Evolutionary conservation across 2,113 vertebrate species (phyloP).

Genomic region (Coturnix japonica): DNA sequence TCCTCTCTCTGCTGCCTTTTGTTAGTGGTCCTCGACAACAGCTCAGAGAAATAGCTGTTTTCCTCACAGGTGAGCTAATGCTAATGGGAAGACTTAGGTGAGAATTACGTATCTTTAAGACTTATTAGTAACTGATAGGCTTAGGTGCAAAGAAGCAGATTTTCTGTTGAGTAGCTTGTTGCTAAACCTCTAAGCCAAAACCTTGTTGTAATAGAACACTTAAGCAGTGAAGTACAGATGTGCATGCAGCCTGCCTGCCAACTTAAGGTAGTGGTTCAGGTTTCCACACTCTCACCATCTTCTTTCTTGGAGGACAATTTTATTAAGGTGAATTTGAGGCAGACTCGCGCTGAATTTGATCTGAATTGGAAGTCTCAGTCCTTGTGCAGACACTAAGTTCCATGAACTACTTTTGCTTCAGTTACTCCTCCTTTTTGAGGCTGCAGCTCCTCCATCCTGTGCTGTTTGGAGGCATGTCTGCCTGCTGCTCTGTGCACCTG

Average conservation of each 20-base stretch:
- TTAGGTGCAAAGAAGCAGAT: background rate
- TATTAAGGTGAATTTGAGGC: background rate
- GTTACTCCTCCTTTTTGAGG: background rate
- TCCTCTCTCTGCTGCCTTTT: background rate
- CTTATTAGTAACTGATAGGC: background rate
- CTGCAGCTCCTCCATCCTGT: background rate
- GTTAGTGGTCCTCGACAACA: background rate
- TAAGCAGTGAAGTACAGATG: background rate
- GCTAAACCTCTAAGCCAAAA: slow-evolving; percentile 12
- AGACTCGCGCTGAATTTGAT: background rate
- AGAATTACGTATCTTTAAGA: background rate
- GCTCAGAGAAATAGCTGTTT: background rate
- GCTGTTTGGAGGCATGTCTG: background rate
- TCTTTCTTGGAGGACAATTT: background rate
- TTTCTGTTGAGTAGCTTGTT: background rate
- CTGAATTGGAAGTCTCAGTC: background rate
- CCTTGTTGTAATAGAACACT: background rate
- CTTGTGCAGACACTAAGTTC: background rate
- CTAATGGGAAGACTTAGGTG: background rate
- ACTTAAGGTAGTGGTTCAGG: fast-evolving
- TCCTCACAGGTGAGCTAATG: background rate
- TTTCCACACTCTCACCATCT: fast-evolving
- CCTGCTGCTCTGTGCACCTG: background rate
- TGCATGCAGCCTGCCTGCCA: background rate
- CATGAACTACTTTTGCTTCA: background rate